Percentiles rank a stretch among this genome's conserved stretches.
phyloP scores from a whole-genome alignment of 2,797 vertebrate genomes.

The Pristis pectinata region DNA sequence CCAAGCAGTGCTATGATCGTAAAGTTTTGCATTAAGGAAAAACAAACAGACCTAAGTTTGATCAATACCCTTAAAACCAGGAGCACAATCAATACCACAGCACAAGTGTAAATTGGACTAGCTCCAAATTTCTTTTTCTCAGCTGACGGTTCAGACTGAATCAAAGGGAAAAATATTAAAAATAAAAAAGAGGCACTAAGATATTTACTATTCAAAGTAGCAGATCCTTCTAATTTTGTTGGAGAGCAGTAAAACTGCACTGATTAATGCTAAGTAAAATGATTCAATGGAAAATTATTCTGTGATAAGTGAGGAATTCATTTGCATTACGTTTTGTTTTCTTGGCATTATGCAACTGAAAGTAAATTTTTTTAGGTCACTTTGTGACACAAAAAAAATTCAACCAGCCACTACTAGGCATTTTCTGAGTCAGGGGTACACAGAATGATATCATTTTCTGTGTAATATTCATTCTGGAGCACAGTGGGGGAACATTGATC shows the following conservation, averaged over 20 bases:
- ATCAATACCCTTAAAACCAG: neutral
- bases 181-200: neutral
- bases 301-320: too few relatives aligned
- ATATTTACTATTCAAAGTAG: neutral
- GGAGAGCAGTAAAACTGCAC: neutral
- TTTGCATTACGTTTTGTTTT: too few relatives aligned
- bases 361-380: too few relatives aligned
- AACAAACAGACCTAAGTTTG: neutral
- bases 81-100: neutral
- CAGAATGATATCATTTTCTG: too few relatives aligned
- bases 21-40: neutral
- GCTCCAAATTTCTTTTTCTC: slow-evolving; percentile 7
- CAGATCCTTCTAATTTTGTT: neutral
- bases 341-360: too few relatives aligned
- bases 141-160: neutral
- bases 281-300: neutral
- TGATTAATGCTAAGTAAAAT: neutral
- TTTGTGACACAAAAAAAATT: too few relatives aligned
- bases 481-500: too few relatives aligned
- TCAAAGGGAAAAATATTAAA: neutral
- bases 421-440: too few relatives aligned
- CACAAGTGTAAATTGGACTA: neutral
- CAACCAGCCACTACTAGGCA: too few relatives aligned
- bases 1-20: neutral
- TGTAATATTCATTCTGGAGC: too few relatives aligned